Base-by-base conservation (phyloP, 2,113 vertebrate genomes). In the Pomatostomus ruficeps region DNA sequence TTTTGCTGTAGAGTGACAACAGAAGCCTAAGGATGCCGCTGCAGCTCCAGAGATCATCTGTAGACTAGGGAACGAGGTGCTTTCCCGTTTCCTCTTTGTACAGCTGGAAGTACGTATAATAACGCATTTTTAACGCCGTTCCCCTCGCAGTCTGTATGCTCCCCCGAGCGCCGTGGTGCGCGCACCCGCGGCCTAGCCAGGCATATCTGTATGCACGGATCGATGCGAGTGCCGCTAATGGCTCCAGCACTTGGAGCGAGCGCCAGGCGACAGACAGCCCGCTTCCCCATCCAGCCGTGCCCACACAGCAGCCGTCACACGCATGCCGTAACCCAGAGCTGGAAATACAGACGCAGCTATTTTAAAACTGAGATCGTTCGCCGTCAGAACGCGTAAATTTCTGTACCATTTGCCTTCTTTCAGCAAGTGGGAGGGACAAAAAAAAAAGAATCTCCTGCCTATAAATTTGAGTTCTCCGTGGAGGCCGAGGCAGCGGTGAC, bases 161-260 rank as follows among this genome's bases (percentile, higher is more conserved):
- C 21, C 42, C 65, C 54, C 1, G 24, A 8, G 6, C 63, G 25
- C 70, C 9, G 26, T 6, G 59, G 38, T 0, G 73, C 51, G 84
- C 9, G 68, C 78, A 35, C 43, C 81, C 21, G 84, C 89, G 88
- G 95, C 93, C 94, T 96, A 93, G 62, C 16, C 62, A 9, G 85
- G 68, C 84, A 4, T 23, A 89, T 91, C 77, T 84, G 89, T 76
- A 95, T 79, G 92, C 93, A 84, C 16, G 58, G 29, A 92, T 72
- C 40, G 91, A 74, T 88, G 93, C 88, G 28, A 85, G 62, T 65
- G 93, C 95, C 86, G 87, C 11, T 88, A 76, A 91, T 71, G 92
- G 93, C 87, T 84, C 76, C 85, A 45, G 73, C 76, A 7, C 88
- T 59, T 5, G 2, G 59, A 46, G 86, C 86, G 59, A 46, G 86